These are phyloP conservation scores for Vanacampus margaritifer DNA, from an alignment of 2,113 vertebrate species.

Conservation along the genomic window DNA sequence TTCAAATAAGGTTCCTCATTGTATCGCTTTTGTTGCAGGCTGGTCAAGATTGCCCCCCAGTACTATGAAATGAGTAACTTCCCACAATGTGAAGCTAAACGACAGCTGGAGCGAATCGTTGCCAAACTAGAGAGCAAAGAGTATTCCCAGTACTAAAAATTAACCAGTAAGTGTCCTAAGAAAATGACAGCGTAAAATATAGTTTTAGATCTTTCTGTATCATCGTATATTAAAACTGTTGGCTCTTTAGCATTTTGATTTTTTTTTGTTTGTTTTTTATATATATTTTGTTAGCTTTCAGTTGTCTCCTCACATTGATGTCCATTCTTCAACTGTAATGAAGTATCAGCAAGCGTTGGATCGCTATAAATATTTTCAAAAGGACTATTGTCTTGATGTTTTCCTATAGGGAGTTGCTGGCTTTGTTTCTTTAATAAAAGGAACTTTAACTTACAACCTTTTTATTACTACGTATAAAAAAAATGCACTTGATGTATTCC, in stretches of 20 bases:
- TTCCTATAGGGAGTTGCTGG: conserved; percentile 91
- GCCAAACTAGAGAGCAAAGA: conserved; percentile 97
- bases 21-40: conserved; percentile 69
- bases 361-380: conserved; percentile 48
- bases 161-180: conserved; percentile 63
- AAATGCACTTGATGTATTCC: background rate
- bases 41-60: conserved; percentile 94
- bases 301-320: conserved; percentile 74
- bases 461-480: background rate
- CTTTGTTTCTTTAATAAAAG: conserved; percentile 86
- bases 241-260: conserved; percentile 77
- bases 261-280: conserved; percentile 77
- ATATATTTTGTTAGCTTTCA: conserved; percentile 65
- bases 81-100: conserved; percentile 95
- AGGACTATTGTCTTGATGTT: conserved; percentile 72
- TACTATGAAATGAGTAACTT: conserved; percentile 99
- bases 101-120: conserved; percentile 95
- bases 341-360: conserved; percentile 63
- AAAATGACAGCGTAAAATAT: conserved; percentile 43
- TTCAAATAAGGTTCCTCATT: background rate
- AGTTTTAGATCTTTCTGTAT: conserved; percentile 77
- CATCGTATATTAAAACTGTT: conserved; percentile 84
- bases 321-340: conserved; percentile 80
- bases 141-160: conserved; percentile 91
- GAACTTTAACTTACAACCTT: conserved; percentile 83